These are phyloP conservation scores for Melitaea athalia DNA, from an alignment of 2,888 invertebrate genomes.

Conservation along the genomic window DNA sequence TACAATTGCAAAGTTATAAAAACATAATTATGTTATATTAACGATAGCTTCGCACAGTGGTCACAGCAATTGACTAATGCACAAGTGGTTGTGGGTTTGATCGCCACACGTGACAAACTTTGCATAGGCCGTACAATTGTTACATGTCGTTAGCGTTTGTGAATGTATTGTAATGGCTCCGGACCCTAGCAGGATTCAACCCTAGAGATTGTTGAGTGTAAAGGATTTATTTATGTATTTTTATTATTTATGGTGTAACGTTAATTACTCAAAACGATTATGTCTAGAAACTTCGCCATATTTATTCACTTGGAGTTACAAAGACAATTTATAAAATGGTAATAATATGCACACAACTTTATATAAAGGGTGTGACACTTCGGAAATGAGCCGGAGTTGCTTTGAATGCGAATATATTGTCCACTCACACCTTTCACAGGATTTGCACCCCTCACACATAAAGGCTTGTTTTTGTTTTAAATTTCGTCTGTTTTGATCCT, in stretches of 20 bases:
- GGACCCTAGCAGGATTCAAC: no score
- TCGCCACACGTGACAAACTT: no score
- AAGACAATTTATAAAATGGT: background rate
- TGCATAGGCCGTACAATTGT: no score
- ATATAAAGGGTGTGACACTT: conserved; percentile 42
- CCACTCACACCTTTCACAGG: conserved; percentile 42
- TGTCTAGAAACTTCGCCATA: background rate
- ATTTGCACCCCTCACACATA: conserved; percentile 24
- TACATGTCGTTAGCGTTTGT: no score
- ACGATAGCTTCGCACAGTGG: no score
- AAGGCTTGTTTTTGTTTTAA: conserved; percentile 27
- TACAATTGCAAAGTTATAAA: no score
- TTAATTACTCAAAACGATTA: background rate
- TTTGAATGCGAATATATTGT: conserved; percentile 52
- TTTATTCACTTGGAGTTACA: background rate
- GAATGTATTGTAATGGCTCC: no score
- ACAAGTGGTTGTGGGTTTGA: no score
- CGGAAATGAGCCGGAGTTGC: conserved; percentile 52
- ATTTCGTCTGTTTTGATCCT: background rate
- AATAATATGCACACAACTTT: conserved; percentile 29
- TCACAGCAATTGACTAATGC: no score
- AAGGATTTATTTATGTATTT: no score
- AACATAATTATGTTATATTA: no score
- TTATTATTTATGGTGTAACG: background rate
- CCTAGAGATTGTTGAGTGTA: no score